Base-by-base conservation (phyloP, 2,797 vertebrate species). In the Malacoraja senta region DNA sequence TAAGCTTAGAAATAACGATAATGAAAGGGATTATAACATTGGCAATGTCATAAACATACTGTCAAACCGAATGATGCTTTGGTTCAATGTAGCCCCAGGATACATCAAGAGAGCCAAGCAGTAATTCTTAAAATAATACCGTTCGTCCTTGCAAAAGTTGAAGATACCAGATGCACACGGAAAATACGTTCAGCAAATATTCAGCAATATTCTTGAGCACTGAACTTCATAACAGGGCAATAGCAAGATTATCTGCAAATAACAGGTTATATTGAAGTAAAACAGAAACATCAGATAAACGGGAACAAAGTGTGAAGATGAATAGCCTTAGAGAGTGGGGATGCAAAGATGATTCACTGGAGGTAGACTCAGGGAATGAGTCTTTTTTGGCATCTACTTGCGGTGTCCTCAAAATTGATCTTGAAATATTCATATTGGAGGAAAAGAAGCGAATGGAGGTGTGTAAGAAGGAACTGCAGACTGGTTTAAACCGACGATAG, bases 51-150 rank as follows among this genome's bases (percentile, higher is more conserved):
- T 38, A 12, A 35, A 9, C 9, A 65, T 24, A 68, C 17, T 32
- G 17, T 88, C 65, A 65, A 68, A 68, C 84, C 38, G 17, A 68
- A 68, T 88, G 15, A 68, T 65, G 71, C 71, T 68, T 68, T 68
- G n/a, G 15, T 88, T 8, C n/a, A 17, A 88, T 68, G 65, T 21
- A 88, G 84, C 84, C 84, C 63, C 84, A 65, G 84, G 84, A 32
- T 35, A 21, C 15, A 32, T 65, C 13, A n/a, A 88, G 26, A 19
- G 61, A 88, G 63, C 84, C 84, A 68, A 68, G n/a, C 71, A 65
- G 68, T 88, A 32, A 35, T 88, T 65, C 84, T 65, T 35, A 88
- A 88, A 68, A 88, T 88, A 88, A n/a, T n/a, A 63, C 29, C 10
- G 24, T 35, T 35, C 68, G 63, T 32, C 63, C 84, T 88, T 88